A percentile compares a stretch with the other conserved stretches of the same genome.
These are phyloP conservation scores for Heliconius himera DNA, from an alignment of 1,140 invertebrate genomes.

Conservation along the genomic window DNA sequence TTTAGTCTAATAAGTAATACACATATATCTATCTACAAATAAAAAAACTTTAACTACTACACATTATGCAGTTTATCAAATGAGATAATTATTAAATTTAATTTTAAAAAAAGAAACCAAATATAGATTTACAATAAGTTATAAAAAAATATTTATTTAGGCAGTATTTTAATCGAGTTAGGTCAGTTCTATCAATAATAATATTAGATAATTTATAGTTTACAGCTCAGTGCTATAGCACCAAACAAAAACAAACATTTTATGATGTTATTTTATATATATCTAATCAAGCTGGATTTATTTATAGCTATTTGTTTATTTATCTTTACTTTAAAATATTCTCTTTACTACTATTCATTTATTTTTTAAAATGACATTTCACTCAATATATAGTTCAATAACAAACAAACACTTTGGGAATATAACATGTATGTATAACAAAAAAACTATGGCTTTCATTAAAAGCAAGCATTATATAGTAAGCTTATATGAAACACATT, in stretches of 20 bases:
- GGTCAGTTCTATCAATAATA: not conserved
- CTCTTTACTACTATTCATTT: not conserved
- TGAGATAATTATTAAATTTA: not conserved
- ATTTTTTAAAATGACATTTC: too few relatives aligned
- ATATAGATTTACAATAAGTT: not conserved
- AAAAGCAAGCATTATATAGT: not conserved
- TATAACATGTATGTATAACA: not conserved
- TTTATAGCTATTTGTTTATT: conserved; percentile 4
- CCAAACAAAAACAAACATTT: conserved; percentile 1
- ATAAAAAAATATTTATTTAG: not conserved
- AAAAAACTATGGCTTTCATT: not conserved
- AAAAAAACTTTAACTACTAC: not conserved
- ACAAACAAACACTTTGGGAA: too few relatives aligned
- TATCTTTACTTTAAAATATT: not conserved
- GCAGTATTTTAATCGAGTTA: not conserved
- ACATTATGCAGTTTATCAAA: not conserved
- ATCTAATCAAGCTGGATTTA: not conserved
- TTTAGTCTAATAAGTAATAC: not conserved
- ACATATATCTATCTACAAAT: not conserved
- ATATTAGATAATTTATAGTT: not conserved
- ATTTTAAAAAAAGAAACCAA: not conserved
- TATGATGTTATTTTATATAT: not conserved
- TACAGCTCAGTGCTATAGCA: not conserved
- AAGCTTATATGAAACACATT: not conserved
- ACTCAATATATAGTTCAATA: too few relatives aligned